Conservation (phyloP, 2,113 vertebrate genomes). For the Arothron firmamentum region DNA sequence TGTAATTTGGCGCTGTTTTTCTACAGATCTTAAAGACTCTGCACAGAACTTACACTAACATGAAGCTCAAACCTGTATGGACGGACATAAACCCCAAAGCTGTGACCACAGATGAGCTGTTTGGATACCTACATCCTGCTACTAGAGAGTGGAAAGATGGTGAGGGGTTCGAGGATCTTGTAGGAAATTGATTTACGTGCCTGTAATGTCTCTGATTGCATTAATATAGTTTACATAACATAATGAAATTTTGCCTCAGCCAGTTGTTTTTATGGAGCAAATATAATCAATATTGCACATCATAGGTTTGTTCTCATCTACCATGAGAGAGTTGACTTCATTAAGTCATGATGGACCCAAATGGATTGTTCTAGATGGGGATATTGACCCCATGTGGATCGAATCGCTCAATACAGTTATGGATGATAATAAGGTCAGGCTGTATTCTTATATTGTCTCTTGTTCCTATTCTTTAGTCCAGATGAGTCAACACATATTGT, state of each 20-base stretch:
- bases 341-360: constrained; percentile 66
- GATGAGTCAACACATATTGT: background rate
- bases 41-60: constrained; percentile 66
- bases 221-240: no score
- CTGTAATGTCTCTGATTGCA: background rate
- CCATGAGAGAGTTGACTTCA: constrained; percentile 74
- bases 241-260: background rate
- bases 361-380: constrained; percentile 77
- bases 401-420: constrained; percentile 79
- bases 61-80: constrained; percentile 74
- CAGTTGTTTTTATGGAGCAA: background rate
- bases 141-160: constrained; percentile 78
- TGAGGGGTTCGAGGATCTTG: constrained; percentile 37
- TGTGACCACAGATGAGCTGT: constrained; percentile 73
- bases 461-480: background rate
- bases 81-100: constrained; percentile 75
- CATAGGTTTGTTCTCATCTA: constrained; percentile 75
- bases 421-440: constrained; percentile 76
- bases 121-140: constrained; percentile 76
- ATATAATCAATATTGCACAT: no score
- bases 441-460: background rate
- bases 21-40: constrained; percentile 74
- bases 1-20: background rate
- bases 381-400: constrained; percentile 77
- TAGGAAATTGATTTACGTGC: background rate